phyloP scores from a whole-genome alignment of 1,140 invertebrate species.

The Drosophila repletoides region DNA sequence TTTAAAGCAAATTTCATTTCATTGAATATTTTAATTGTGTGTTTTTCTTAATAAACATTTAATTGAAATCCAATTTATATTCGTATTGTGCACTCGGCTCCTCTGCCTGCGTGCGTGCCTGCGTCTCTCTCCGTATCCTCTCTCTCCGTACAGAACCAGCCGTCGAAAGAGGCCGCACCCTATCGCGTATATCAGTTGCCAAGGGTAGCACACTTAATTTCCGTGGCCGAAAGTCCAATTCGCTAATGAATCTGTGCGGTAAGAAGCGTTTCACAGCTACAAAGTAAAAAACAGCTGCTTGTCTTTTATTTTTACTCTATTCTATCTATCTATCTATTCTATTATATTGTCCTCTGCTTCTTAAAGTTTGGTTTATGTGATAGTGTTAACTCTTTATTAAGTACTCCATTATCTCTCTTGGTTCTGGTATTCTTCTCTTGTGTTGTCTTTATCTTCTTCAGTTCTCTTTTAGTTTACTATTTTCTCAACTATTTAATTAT shows the following conservation, averaged over 20 bases:
- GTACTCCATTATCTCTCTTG: constrained; percentile 12
- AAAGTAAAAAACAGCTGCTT: constrained; percentile 54
- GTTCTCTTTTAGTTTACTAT: constrained; percentile 6
- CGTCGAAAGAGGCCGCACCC: constrained; percentile 81
- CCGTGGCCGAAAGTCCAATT: constrained; percentile 93
- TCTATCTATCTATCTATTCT: constrained; percentile 15
- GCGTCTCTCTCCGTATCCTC: constrained; percentile 49
- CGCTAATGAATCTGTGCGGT: constrained; percentile 96
- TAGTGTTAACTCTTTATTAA: constrained; percentile 1
- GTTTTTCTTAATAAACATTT: constrained; percentile 15
- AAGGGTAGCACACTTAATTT: constrained; percentile 85
- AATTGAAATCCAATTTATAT: no score
- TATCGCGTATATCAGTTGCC: constrained; percentile 82
- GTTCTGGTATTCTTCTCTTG: constrained; percentile 22
- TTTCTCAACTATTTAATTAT: constrained; percentile 15
- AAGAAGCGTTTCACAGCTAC: constrained; percentile 84
- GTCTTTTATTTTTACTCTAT: constrained; percentile 52
- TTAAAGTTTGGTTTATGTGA: constrained; percentile 25
- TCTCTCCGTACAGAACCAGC: constrained; percentile 80
- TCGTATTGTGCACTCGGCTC: constrained; percentile 51
- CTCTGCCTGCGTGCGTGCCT: constrained; percentile 48
- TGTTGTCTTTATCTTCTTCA: constrained; percentile 20
- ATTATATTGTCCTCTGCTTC: constrained; percentile 34
- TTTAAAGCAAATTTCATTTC: constrained; percentile 9
- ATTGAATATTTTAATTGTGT: constrained; percentile 17